These are phyloP conservation scores for Sigmodon hispidus DNA, from an alignment of 2,113 vertebrate genomes.

Conservation along the genomic window DNA sequence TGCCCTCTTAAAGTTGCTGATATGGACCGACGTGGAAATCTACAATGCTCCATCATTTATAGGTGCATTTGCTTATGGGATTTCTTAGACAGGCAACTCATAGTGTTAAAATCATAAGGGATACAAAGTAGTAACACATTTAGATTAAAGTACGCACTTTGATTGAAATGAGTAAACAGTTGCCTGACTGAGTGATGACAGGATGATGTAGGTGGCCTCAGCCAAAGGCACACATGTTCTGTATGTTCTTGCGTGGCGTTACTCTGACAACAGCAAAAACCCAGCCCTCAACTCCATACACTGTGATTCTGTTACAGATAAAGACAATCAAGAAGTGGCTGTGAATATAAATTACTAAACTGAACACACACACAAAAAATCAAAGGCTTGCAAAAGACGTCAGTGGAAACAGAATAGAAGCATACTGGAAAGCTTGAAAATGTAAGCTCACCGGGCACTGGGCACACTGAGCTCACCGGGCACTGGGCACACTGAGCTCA, in stretches of 20 bases:
- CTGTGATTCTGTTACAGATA: constrained; percentile 82
- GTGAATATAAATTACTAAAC: constrained; percentile 84
- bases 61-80: constrained; percentile 85
- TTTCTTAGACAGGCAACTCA: constrained; percentile 87
- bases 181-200: constrained; percentile 79
- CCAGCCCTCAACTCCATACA: constrained; percentile 79
- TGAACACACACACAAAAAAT: constrained; percentile 70
- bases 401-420: constrained; percentile 84
- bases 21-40: constrained; percentile 84
- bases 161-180: constrained; percentile 81
- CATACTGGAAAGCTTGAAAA: constrained; percentile 79
- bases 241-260: constrained; percentile 41
- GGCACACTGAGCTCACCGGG: not conserved
- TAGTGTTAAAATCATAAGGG: constrained; percentile 85
- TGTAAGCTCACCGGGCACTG: not conserved
- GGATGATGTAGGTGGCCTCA: constrained; percentile 64
- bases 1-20: constrained; percentile 90
- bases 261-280: constrained; percentile 78
- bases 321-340: constrained; percentile 79
- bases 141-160: constrained; percentile 80
- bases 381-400: constrained; percentile 86
- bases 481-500: not conserved
- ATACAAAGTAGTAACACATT: constrained; percentile 78
- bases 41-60: constrained; percentile 85
- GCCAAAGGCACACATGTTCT: constrained; percentile 76